Conservation (phyloP, 2,113 vertebrate genomes). For the Oxygymnocypris stewartii region DNA sequence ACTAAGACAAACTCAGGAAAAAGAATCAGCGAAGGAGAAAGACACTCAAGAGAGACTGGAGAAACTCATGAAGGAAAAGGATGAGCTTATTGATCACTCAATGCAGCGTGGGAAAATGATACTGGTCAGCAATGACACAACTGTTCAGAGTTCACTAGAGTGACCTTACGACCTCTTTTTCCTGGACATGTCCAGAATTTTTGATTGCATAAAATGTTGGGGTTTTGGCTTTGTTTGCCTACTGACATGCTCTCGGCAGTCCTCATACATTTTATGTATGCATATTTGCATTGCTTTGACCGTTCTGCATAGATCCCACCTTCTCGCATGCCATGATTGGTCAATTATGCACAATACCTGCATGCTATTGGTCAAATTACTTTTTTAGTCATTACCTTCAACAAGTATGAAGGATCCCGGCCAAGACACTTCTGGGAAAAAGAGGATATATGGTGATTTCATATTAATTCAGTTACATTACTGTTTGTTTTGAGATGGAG, state of each 20-base stretch:
- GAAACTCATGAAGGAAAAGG: slow-evolving; percentile 66
- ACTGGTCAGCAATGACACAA: slow-evolving; percentile 61
- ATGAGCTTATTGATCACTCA: slow-evolving; percentile 62
- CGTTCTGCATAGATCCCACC: neutral
- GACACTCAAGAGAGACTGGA: slow-evolving; percentile 56
- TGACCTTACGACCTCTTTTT: neutral
- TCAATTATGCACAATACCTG: neutral
- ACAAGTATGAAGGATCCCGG: neutral
- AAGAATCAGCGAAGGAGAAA: slow-evolving; percentile 55
- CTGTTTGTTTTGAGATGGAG: neutral
- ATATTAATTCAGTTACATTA: neutral
- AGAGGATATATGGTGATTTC: neutral
- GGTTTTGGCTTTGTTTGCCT: neutral
- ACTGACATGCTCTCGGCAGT: neutral
- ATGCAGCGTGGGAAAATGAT: slow-evolving; percentile 68
- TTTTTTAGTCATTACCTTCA: neutral
- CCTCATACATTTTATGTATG: neutral
- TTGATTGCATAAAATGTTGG: neutral
- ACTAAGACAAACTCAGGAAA: slow-evolving; percentile 61
- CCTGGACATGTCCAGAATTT: neutral
- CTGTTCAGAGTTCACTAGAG: neutral
- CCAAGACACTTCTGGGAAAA: neutral
- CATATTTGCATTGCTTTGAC: neutral
- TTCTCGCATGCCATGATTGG: neutral
- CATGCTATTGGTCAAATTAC: neutral